Percentiles rank a stretch among this genome's conserved stretches.
These are phyloP conservation scores for Cladopsammia gracilis DNA, from an alignment of 64 coral and sea anemone genomes.

Conservation along the genomic window DNA sequence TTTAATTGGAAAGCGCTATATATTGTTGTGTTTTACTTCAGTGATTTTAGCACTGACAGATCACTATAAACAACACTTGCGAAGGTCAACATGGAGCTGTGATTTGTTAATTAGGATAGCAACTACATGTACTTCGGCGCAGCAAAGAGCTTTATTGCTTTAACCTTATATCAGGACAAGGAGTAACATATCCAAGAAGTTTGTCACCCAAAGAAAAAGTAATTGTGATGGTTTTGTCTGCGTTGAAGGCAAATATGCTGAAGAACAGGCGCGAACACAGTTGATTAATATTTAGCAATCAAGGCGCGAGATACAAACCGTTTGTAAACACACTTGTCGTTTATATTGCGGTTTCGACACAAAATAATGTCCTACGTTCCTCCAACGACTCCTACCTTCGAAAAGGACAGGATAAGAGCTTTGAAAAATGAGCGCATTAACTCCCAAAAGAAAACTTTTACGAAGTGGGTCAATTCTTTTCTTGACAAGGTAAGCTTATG, in stretches of 20 bases:
- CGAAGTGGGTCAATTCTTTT: slow-evolving; percentile 99
- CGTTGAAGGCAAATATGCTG: not conserved
- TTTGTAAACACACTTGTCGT: not conserved
- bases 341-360: not conserved
- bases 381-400: slow-evolving; percentile 93
- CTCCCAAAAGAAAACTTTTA: slow-evolving; percentile 99
- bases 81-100: slow-evolving; percentile 14
- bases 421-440: slow-evolving; percentile 97
- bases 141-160: not conserved
- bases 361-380: slow-evolving; percentile 80
- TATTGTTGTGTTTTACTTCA: not conserved
- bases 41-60: not conserved
- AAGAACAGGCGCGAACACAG: not conserved
- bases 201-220: not conserved
- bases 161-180: not conserved
- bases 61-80: slow-evolving; percentile 9
- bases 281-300: not conserved
- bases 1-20: slow-evolving; percentile 14
- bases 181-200: not conserved
- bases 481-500: slow-evolving; percentile 86
- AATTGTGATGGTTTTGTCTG: not conserved
- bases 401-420: slow-evolving; percentile 89
- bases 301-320: not conserved
- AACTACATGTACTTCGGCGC: not conserved
- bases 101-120: not conserved